Conservation (phyloP, 64 coral and sea anemone species). For the Dendronephthya gigantea region DNA sequence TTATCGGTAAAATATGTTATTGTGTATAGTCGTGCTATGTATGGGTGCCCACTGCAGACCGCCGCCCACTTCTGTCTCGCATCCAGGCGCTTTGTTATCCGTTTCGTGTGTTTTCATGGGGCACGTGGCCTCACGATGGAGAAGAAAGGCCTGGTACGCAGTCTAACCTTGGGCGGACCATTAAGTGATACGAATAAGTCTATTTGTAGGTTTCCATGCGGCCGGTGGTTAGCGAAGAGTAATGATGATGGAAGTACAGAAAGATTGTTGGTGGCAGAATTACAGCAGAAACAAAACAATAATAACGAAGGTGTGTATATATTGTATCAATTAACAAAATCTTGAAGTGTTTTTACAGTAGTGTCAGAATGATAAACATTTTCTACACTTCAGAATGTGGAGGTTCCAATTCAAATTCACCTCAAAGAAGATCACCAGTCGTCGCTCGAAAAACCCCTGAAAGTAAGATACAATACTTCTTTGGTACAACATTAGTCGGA, state of each 20-base stretch:
- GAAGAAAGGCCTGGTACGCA: too few species aligned
- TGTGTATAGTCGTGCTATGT: too few species aligned
- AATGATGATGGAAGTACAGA: conserved; percentile 63
- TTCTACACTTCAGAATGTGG: neutral
- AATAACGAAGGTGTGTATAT: neutral
- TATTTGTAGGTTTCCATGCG: conserved; percentile 58
- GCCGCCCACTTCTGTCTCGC: too few species aligned
- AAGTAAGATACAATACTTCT: conserved; percentile 6
- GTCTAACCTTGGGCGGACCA: too few species aligned
- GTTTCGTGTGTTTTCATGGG: too few species aligned
- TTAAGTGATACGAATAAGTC: too few species aligned
- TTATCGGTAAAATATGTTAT: conserved; percentile 73
- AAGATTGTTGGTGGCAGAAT: conserved; percentile 55
- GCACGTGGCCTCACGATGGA: too few species aligned
- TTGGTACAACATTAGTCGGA: too few species aligned
- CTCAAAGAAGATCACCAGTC: neutral
- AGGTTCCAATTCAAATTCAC: neutral
- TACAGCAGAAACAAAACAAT: neutral
- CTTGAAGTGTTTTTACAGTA: neutral
- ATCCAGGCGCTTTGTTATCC: too few species aligned
- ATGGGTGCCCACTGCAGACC: too few species aligned
- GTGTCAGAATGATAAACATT: too few species aligned
- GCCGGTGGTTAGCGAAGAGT: conserved; percentile 53
- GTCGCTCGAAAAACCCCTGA: neutral
- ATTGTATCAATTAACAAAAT: neutral